A percentile compares a stretch with the other conserved stretches of the same genome.
These are phyloP conservation scores for Mormyrus lacerda DNA, from an alignment of 2,113 vertebrate species.

Conservation along the genomic window DNA sequence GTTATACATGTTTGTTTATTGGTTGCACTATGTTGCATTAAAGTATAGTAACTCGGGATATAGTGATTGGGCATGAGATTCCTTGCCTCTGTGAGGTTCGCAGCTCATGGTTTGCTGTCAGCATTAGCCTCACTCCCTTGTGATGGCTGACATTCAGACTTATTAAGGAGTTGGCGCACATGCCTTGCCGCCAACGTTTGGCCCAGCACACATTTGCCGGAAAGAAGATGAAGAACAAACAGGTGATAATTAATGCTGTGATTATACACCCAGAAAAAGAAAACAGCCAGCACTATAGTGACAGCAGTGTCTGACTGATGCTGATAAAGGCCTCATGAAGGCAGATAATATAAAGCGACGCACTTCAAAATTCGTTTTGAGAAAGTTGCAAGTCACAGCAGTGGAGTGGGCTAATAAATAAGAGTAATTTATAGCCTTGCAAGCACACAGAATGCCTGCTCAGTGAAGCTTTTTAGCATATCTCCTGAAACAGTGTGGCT, in stretches of 20 bases:
- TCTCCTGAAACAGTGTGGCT: constrained; percentile 30
- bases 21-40: not conserved
- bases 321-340: constrained; percentile 52
- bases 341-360: constrained; percentile 37
- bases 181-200: constrained; percentile 45
- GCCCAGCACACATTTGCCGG: constrained; percentile 48
- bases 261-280: constrained; percentile 61
- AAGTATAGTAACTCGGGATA: not conserved
- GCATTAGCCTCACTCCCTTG: not conserved
- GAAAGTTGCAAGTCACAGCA: constrained; percentile 31
- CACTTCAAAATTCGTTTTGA: constrained; percentile 32
- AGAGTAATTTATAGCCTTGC: constrained; percentile 32
- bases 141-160: constrained; percentile 5
- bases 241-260: constrained; percentile 68
- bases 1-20: not conserved
- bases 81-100: not conserved
- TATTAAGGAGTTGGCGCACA: constrained; percentile 34
- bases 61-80: not conserved
- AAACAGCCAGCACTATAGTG: constrained; percentile 54
- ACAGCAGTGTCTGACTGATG: constrained; percentile 56
- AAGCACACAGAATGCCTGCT: constrained; percentile 32
- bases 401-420: constrained; percentile 33
- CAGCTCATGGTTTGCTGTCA: not conserved
- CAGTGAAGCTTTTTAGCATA: constrained; percentile 25
- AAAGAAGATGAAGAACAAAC: constrained; percentile 65